Evolutionary conservation across 2,113 vertebrate genomes (phyloP).

Genomic region (Xiphophorus maculatus): DNA sequence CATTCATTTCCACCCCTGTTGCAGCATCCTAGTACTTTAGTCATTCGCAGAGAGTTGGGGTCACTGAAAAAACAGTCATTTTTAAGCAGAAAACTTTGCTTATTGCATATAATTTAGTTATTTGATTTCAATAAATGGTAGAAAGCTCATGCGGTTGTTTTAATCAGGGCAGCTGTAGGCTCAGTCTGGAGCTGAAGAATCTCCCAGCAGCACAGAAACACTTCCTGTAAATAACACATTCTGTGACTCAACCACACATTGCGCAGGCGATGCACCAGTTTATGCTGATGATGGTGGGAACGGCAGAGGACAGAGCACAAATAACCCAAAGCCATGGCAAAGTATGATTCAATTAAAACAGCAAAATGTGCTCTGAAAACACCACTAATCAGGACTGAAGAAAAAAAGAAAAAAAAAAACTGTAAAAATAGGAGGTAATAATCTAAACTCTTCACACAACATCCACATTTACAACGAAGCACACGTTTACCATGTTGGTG

Average conservation of each 20-base stretch:
- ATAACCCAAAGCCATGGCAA: constrained; percentile 53
- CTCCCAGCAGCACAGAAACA: constrained; percentile 45
- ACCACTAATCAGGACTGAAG: constrained; percentile 30
- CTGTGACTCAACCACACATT: constrained; percentile 28
- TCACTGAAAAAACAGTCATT: not conserved
- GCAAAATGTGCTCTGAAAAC: constrained; percentile 10
- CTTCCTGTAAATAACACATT: constrained; percentile 48
- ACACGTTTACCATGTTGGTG: constrained; percentile 7
- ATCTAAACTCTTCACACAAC: constrained; percentile 14
- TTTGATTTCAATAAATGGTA: constrained; percentile 5
- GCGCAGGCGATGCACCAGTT: constrained; percentile 22
- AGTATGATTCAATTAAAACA: constrained; percentile 38
- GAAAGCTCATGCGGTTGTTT: constrained; percentile 21
- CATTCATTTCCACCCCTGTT: not conserved
- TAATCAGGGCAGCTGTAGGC: constrained; percentile 30
- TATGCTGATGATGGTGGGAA: constrained; percentile 20
- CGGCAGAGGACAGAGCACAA: constrained; percentile 36
- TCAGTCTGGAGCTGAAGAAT: constrained; percentile 25
- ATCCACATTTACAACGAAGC: not conserved
- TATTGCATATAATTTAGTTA: not conserved
- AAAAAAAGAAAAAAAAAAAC: constrained; percentile 11
- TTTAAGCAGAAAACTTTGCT: not conserved
- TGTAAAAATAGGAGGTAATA: constrained; percentile 6
- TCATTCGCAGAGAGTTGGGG: no score
- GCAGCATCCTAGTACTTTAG: no score